A percentile compares a stretch with the other conserved stretches of the same genome.
These are phyloP conservation scores for Lathronympha strigana DNA, from an alignment of 2,888 invertebrate genomes.

Conservation along the genomic window DNA sequence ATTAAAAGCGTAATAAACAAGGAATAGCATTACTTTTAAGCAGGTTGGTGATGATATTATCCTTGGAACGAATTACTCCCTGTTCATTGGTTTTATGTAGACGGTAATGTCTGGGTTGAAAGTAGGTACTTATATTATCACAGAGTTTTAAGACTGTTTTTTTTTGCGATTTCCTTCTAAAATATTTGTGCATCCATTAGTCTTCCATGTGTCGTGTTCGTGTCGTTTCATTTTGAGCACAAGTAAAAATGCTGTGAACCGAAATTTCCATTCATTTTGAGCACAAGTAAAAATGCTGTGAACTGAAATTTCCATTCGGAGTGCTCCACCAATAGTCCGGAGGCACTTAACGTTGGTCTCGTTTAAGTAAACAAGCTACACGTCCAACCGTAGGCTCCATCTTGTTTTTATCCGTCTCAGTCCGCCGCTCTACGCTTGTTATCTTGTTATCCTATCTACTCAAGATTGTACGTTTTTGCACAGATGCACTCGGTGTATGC, in stretches of 20 bases:
- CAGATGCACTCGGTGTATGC: conserved; percentile 54
- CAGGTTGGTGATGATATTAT: too few relatives aligned
- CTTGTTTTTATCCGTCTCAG: conserved; percentile 80
- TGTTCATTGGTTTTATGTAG: too few relatives aligned
- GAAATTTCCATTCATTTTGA: conserved; percentile 24
- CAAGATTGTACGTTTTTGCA: conserved; percentile 79
- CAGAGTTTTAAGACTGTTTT: too few relatives aligned
- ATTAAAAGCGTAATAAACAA: too few relatives aligned
- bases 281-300: conserved; percentile 4
- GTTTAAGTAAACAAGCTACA: conserved; percentile 82
- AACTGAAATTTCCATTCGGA: conserved; percentile 28
- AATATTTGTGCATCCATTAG: not conserved
- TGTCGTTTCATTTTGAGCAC: conserved; percentile 5
- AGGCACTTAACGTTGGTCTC: conserved; percentile 67
- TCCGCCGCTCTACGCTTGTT: conserved; percentile 78
- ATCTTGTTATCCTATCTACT: conserved; percentile 83
- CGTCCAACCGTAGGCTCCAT: conserved; percentile 73
- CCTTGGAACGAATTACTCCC: too few relatives aligned
- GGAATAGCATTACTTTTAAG: too few relatives aligned
- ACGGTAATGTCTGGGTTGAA: too few relatives aligned
- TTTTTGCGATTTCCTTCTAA: not conserved
- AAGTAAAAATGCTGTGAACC: conserved; percentile 10
- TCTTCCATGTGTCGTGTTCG: not conserved
- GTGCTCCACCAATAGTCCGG: conserved; percentile 43
- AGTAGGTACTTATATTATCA: too few relatives aligned